Conservation (phyloP, 2,113 vertebrate genomes). For the Cavia porcellus region DNA sequence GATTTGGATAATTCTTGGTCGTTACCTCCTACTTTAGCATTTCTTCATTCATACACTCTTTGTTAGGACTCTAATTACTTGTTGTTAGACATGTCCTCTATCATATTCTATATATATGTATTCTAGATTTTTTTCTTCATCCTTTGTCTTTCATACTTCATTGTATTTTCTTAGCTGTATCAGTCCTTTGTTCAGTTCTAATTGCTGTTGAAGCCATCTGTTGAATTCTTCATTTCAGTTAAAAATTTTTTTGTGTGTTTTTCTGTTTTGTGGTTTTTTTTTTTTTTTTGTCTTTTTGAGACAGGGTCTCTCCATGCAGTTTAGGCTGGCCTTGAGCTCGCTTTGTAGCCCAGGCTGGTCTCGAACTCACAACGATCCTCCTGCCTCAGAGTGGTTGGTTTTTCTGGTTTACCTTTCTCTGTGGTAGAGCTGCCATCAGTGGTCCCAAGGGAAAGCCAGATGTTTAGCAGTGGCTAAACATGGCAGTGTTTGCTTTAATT, state of each 20-base stretch:
- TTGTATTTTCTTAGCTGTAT: not conserved
- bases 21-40: not conserved
- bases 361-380: not conserved
- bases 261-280: not conserved
- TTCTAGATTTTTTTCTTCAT: not conserved
- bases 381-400: not conserved
- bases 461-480: not conserved
- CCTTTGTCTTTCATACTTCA: not conserved
- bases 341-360: not conserved
- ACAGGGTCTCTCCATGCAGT: not conserved
- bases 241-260: not conserved
- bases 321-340: not conserved
- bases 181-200: not conserved
- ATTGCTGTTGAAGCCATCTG: not conserved
- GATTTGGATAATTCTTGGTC: not conserved
- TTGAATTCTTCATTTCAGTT: slow-evolving; percentile 22
- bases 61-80: not conserved
- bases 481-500: not conserved
- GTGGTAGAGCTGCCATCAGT: not conserved
- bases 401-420: not conserved
- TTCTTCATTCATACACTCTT: not conserved
- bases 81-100: not conserved
- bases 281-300: not conserved
- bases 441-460: not conserved
- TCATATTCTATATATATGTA: not conserved